Conservation (phyloP, 2,113 vertebrate species). For the Mesembrinibis cayennensis region DNA sequence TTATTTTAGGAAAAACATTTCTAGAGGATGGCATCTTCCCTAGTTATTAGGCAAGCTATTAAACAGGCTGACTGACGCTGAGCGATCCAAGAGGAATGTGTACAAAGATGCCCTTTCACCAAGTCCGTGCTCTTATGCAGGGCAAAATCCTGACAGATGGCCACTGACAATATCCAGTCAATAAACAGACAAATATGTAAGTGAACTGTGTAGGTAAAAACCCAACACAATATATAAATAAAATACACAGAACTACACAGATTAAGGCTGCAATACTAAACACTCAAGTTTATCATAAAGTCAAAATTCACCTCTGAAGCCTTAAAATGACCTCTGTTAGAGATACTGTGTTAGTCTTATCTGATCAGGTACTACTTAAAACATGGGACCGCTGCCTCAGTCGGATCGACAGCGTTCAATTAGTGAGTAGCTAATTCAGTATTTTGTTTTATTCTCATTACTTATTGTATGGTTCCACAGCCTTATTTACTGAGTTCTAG, state of each 20-base stretch:
- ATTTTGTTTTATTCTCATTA: neutral
- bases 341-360: neutral
- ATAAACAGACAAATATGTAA: neutral
- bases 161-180: neutral
- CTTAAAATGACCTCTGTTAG: neutral
- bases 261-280: neutral
- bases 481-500: neutral
- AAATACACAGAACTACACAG: neutral
- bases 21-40: neutral
- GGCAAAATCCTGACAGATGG: neutral
- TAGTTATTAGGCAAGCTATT: neutral
- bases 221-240: neutral
- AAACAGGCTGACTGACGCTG: neutral
- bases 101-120: neutral
- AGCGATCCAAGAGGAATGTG: neutral
- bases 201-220: neutral
- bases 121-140: neutral
- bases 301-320: neutral
- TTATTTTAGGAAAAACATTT: neutral
- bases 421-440: neutral
- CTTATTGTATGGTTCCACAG: neutral
- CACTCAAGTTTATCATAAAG: neutral
- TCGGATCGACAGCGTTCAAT: neutral
- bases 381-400: neutral
- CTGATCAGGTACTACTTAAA: neutral